phyloP scores from a whole-genome alignment of 2,888 invertebrate species.

The Tortricodes alternella region DNA sequence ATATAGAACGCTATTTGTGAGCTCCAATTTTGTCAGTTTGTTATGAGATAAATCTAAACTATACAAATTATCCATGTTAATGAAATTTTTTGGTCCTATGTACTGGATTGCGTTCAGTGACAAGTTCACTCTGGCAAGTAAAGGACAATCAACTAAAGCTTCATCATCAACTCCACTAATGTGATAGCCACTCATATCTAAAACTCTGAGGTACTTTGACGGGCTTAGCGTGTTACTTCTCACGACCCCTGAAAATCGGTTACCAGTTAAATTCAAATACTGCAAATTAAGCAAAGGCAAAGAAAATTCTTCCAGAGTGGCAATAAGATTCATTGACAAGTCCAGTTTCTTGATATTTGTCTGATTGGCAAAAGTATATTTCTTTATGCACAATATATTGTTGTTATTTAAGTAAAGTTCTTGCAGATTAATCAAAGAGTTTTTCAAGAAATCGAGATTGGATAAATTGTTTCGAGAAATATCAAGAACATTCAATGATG shows the following conservation, averaged over 20 bases:
- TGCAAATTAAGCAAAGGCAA: conserved; percentile 62
- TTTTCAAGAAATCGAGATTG: conserved; percentile 51
- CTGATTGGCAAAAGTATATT: conserved; percentile 51
- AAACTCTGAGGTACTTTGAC: conserved; percentile 55
- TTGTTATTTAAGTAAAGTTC: conserved; percentile 60
- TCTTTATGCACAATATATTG: conserved; percentile 44
- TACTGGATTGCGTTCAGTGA: conserved; percentile 57
- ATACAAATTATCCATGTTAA: conserved; percentile 55
- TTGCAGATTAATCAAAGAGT: conserved; percentile 48
- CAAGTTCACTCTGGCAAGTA: conserved; percentile 60
- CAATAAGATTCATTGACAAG: conserved; percentile 60
- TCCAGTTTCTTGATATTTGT: conserved; percentile 53
- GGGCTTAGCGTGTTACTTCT: conserved; percentile 56
- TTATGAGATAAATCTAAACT: conserved; percentile 67
- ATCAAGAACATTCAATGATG: conserved; percentile 50
- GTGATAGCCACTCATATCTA: conserved; percentile 60
- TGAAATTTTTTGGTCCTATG: conserved; percentile 59
- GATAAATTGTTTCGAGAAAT: conserved; percentile 57
- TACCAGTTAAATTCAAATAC: conserved; percentile 55
- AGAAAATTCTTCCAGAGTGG: conserved; percentile 50
- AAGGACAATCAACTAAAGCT: conserved; percentile 58
- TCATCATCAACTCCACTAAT: conserved; percentile 52
- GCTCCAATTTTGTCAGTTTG: conserved; percentile 44
- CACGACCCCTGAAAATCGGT: conserved; percentile 51
- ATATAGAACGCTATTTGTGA: conserved; percentile 44